A percentile compares a stretch with the other conserved stretches of the same genome.
These are phyloP conservation scores for Aphyosemion australe DNA, from an alignment of 2,113 vertebrate genomes.

Conservation along the genomic window DNA sequence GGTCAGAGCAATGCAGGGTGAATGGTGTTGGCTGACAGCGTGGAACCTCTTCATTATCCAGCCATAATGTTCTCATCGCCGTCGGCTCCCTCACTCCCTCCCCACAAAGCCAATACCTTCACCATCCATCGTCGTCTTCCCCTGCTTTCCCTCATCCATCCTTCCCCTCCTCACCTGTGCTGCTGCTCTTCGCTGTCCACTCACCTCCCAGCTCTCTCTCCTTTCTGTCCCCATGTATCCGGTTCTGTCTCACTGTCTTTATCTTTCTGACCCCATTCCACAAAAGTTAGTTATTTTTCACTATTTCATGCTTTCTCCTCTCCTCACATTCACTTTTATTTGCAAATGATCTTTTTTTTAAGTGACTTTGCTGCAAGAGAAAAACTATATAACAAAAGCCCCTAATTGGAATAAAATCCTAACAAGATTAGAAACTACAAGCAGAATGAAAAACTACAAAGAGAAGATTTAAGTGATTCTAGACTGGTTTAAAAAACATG, in stretches of 20 bases:
- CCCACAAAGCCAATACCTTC: not conserved
- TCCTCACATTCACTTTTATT: conserved; percentile 35
- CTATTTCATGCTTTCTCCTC: conserved; percentile 47
- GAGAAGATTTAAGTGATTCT: no score
- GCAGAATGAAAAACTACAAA: no score
- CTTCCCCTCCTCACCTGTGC: conserved; percentile 42
- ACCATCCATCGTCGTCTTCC: conserved; percentile 47
- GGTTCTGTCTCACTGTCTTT: conserved; percentile 5
- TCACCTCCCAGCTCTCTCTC: conserved; percentile 31
- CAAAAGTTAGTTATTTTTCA: conserved; percentile 25
- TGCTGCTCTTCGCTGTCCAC: conserved; percentile 46
- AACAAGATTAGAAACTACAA: no score
- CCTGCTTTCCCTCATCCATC: conserved; percentile 33
- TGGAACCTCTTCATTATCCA: conserved; percentile 80
- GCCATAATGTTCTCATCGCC: conserved; percentile 78
- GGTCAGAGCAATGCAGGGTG: conserved; percentile 76
- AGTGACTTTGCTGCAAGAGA: no score
- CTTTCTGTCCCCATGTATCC: conserved; percentile 14
- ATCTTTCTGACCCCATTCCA: conserved; percentile 56
- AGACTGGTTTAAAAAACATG: no score
- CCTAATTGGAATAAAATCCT: no score
- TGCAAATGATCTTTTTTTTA: no score
- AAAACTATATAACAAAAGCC: no score
- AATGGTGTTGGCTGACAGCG: conserved; percentile 78
- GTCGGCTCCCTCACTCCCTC: conserved; percentile 46